A percentile compares a stretch with the other conserved stretches of the same genome.
Conservation (phyloP, 2,888 invertebrate genomes). For the Melipona beecheii region DNA sequence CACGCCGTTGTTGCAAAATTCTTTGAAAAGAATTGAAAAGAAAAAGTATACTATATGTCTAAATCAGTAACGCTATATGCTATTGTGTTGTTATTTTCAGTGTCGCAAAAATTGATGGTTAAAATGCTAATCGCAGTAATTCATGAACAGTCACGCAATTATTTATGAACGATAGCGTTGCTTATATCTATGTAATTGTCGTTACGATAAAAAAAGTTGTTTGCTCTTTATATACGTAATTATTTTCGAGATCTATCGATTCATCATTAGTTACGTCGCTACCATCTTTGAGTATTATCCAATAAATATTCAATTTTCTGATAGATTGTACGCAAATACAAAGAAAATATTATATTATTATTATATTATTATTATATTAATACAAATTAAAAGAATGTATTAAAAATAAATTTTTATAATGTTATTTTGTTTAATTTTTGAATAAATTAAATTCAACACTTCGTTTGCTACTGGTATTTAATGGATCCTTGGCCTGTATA, state of each 20-base stretch:
- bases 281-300: too few species aligned
- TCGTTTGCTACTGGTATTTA: not conserved
- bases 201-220: conserved; percentile 25
- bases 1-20: too few species aligned
- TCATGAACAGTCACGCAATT: not conserved
- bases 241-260: conserved; percentile 23
- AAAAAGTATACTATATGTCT: too few species aligned
- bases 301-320: too few species aligned
- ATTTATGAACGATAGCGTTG: conserved; percentile 9
- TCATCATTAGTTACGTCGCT: not conserved
- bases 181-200: conserved; percentile 3
- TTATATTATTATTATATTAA: too few species aligned
- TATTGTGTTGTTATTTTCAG: not conserved
- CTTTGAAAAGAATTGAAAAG: too few species aligned
- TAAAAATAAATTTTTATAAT: not conserved
- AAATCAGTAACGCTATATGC: too few species aligned
- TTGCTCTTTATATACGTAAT: conserved; percentile 44
- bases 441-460: not conserved
- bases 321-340: too few species aligned
- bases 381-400: too few species aligned
- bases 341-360: too few species aligned
- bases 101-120: not conserved
- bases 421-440: not conserved
- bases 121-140: not conserved
- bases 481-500: not conserved